Conservation (phyloP, 2,113 vertebrate species). For the Ancistrus triradiatus region DNA sequence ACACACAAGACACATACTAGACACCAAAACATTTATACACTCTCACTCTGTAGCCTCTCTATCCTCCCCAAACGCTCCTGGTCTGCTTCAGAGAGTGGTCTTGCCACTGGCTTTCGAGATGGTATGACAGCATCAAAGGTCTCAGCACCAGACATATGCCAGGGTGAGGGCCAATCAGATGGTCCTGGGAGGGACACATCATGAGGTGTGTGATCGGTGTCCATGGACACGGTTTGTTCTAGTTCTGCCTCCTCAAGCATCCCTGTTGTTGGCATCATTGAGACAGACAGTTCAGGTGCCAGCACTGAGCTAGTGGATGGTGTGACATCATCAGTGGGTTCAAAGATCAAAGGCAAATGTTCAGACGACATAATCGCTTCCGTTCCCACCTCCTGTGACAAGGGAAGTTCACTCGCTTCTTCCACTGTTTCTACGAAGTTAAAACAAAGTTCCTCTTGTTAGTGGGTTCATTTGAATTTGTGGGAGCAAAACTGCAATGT, state of each 20-base stretch:
- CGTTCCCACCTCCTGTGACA: conserved; percentile 58
- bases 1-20: conserved; percentile 14
- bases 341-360: conserved; percentile 69
- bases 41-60: conserved; percentile 47
- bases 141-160: conserved; percentile 65
- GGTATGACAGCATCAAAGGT: conserved; percentile 52
- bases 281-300: conserved; percentile 44
- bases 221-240: conserved; percentile 53
- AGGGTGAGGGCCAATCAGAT: conserved; percentile 60
- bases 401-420: conserved; percentile 47
- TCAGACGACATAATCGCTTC: conserved; percentile 68
- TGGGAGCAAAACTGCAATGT: not conserved
- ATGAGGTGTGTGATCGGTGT: conserved; percentile 54
- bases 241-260: conserved; percentile 49
- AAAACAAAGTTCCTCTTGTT: not conserved
- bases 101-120: conserved; percentile 40
- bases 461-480: not conserved
- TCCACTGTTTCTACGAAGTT: conserved; percentile 31
- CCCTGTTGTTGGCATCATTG: conserved; percentile 44
- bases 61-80: conserved; percentile 4
- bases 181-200: conserved; percentile 42
- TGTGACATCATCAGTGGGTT: conserved; percentile 61
- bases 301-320: conserved; percentile 31
- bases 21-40: conserved; percentile 24
- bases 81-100: conserved; percentile 32